Evolutionary conservation across 2,113 vertebrate species (phyloP), one percentile per base, ranked within the genome.

Genomic region (Sceloporus undulatus): DNA sequence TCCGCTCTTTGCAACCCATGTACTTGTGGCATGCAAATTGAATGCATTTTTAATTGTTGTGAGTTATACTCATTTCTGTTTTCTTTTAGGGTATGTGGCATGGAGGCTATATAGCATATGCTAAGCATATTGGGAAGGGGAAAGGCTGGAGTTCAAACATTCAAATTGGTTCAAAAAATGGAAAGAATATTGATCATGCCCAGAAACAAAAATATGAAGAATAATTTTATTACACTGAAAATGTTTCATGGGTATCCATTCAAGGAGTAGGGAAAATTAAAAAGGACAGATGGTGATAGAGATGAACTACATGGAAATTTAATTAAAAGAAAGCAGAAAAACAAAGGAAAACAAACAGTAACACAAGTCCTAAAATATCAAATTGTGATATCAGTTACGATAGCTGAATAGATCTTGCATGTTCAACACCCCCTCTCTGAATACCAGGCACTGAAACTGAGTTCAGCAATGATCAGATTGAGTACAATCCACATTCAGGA

Each of bases 251-350:
- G 0, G 1, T 14, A 3, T 18, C 80, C 29, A 82, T 88, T 91
- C 73, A 54, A 91, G 68, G 0, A 86, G 34, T 0, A 87, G 1
- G 59, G 1, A 0, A 27, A 89, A 74, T 75, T 82, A 89, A 87
- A 91, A 34, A 70, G 85, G 21, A 77, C 59, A 76, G 40, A 77
- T 77, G 1, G 1, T 4, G 59, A 92, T n/a, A 1, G 3, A 79
- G 66, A 73, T 68, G 18, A 76, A 54, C 54, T 85, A 34, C 3
- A 77, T 85, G 27, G 0, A 0, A 74, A 1, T 0, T 83, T 71
- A 91, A 78, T 79, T 70, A 14, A n/a, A 85, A 52, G 13, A 56
- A 86, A 91, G 86, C 76, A 87, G 21, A 29, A 74, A 42, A 83
- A 70, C 34, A 87, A 48, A 62, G 18, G 3, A 78, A 38, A 10